Evolutionary conservation across 2,888 invertebrate genomes (phyloP).

Genomic region (Drosophila lutescens): DNA sequence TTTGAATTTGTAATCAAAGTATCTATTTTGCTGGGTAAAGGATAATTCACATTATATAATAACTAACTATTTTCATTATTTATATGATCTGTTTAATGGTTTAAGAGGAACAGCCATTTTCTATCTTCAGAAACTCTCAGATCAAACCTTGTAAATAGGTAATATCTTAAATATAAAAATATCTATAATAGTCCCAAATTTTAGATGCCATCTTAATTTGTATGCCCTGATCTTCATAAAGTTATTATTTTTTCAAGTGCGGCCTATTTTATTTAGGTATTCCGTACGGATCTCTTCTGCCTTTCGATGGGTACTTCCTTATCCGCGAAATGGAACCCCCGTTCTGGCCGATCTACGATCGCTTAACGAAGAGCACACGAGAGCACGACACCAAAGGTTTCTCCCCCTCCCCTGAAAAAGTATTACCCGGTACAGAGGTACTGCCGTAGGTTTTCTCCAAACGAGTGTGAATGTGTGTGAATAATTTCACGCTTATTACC

Average conservation of each 20-base stretch:
- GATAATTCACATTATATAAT: no score
- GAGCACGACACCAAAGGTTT: conserved; percentile 18
- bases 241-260: background rate
- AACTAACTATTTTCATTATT: no score
- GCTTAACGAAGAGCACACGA: conserved; percentile 5
- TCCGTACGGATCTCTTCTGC: background rate
- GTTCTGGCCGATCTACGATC: conserved; percentile 3
- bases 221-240: background rate
- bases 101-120: no score
- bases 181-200: no score
- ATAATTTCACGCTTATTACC: conserved; percentile 54
- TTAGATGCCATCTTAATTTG: background rate
- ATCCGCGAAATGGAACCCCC: background rate
- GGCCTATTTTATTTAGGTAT: background rate
- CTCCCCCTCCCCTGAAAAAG: no score
- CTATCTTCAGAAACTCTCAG: no score
- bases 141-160: no score
- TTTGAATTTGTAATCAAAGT: no score
- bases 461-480: conserved; percentile 16
- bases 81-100: no score
- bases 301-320: conserved; percentile 1
- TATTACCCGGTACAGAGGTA: conserved; percentile 22
- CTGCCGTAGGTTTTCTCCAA: conserved; percentile 5
- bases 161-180: no score
- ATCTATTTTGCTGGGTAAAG: no score